Evolutionary conservation across 2,888 invertebrate genomes (phyloP).

Genomic region (Byasa hedistus): DNA sequence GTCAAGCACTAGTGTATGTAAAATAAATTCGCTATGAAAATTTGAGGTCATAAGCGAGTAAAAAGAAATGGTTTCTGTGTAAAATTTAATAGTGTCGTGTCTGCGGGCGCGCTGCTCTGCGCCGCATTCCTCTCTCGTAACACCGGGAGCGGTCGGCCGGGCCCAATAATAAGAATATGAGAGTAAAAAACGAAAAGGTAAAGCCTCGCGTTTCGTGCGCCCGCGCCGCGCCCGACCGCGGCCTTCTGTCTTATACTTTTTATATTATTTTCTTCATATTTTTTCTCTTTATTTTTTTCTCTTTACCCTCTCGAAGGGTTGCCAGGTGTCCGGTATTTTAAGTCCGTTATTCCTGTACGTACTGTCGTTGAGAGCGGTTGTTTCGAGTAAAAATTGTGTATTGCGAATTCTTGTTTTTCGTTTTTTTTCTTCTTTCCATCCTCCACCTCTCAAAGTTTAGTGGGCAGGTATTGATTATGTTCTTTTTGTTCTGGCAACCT

Average conservation of each 20-base stretch:
- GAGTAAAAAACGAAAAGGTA: slow-evolving; percentile 75
- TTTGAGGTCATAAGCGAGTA: too few relatives aligned
- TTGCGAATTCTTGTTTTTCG: slow-evolving; percentile 23
- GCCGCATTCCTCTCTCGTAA: slow-evolving; percentile 77
- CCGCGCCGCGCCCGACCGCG: slow-evolving; percentile 50
- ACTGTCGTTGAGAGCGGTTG: slow-evolving; percentile 16
- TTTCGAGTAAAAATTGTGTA: slow-evolving; percentile 23
- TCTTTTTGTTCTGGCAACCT: slow-evolving; percentile 49
- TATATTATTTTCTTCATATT: slow-evolving; percentile 35
- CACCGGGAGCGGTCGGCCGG: slow-evolving; percentile 74
- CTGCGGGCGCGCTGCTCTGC: slow-evolving; percentile 56
- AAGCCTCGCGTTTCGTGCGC: slow-evolving; percentile 64
- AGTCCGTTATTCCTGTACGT: slow-evolving; percentile 47
- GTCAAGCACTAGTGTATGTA: too few relatives aligned
- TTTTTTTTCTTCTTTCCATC: background rate
- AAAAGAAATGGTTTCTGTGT: background rate
- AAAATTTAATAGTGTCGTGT: slow-evolving; percentile 49
- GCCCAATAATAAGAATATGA: slow-evolving; percentile 77
- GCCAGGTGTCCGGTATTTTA: slow-evolving; percentile 46
- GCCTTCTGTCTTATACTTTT: slow-evolving; percentile 52
- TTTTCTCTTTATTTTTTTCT: slow-evolving; percentile 37
- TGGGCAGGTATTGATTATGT: slow-evolving; percentile 40
- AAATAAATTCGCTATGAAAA: too few relatives aligned
- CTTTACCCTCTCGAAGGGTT: slow-evolving; percentile 41
- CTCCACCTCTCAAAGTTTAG: slow-evolving; percentile 1